Conservation (phyloP, 2,113 vertebrate genomes). For the Piaya cayana region DNA sequence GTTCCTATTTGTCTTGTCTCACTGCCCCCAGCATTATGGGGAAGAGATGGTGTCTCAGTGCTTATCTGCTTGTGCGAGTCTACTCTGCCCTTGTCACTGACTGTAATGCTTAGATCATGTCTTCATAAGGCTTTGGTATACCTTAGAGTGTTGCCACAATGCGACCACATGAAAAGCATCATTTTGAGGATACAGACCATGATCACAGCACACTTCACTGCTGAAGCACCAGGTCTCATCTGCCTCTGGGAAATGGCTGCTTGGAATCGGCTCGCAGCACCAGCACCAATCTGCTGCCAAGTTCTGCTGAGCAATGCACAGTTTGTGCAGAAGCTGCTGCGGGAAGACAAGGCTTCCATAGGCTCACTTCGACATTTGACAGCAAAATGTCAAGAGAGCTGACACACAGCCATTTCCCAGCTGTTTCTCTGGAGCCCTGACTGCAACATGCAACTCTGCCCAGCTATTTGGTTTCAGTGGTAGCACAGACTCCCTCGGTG, state of each 20-base stretch:
- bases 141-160: neutral
- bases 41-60: neutral
- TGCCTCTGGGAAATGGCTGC: neutral
- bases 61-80: neutral
- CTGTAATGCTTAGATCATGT: neutral
- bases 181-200: neutral
- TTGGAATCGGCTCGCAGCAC: neutral
- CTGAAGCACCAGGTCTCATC: neutral
- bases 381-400: neutral
- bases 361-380: conserved; percentile 29
- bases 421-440: neutral
- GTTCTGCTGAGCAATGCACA: neutral
- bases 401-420: neutral
- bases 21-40: neutral
- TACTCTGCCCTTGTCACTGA: neutral
- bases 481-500: rapidly evolving
- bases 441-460: neutral
- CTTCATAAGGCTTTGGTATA: neutral
- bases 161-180: neutral
- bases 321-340: neutral
- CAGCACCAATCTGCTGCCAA: neutral
- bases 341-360: neutral
- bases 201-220: neutral
- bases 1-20: neutral
- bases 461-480: neutral